phyloP scores from a whole-genome alignment of 2,888 invertebrate genomes.

The Drosophila prostipennis region DNA sequence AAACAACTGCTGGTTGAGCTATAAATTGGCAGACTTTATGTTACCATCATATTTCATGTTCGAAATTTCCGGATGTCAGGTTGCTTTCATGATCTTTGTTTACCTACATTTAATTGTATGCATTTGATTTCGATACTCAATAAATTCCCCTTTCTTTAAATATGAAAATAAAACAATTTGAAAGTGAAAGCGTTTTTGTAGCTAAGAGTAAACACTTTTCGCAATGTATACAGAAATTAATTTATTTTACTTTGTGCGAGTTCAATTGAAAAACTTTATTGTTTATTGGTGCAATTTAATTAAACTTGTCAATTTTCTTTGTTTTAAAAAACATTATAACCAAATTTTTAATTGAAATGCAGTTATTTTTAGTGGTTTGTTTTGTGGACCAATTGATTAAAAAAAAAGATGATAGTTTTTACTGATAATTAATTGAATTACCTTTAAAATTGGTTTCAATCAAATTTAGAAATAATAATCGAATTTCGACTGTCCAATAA shows the following conservation, averaged over 20 bases:
- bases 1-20: not conserved
- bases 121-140: no score
- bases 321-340: not conserved
- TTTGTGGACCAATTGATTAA: no score
- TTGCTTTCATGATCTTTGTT: not conserved
- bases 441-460: no score
- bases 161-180: no score
- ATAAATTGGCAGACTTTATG: slow-evolving; percentile 1
- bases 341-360: not conserved
- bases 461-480: no score
- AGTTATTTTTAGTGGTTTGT: not conserved
- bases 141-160: no score
- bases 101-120: not conserved
- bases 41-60: not conserved
- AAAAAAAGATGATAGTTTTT: no score
- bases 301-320: not conserved
- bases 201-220: not conserved
- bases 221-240: not conserved
- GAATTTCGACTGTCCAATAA: no score
- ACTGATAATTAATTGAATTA: no score
- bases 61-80: not conserved
- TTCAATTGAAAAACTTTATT: not conserved
- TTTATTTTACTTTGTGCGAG: not conserved
- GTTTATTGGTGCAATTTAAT: not conserved
- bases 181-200: no score